Evolutionary conservation across 2,797 vertebrate genomes (phyloP), one percentile per base, ranked within the genome.

Genomic region (Pseudochirops corinnae): DNA sequence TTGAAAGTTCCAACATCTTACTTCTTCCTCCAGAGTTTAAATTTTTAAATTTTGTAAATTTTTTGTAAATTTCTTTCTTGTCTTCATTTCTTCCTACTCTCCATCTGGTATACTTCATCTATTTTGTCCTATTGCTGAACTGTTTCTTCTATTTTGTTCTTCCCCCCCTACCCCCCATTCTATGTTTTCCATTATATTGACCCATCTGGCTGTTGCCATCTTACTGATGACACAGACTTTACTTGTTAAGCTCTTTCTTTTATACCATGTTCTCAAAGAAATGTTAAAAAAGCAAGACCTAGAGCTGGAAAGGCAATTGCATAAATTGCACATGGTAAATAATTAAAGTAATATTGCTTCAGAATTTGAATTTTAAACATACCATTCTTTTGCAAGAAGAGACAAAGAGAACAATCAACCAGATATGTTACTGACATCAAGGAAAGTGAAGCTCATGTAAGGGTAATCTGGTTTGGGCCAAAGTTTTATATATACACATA

Each of bases 51-150:
- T 52, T 52, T 52, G 52, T 52, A 6, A 52, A 52, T 67, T 33
- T 28, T n/a, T 50, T 13, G 12, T 3, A 55, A 16, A 52, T 53
- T 53, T 90, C 10, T 33, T 90, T 53, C 67, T 18, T 55, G 90
- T 12, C 31, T 90, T 90, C 28, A 90, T 90, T 55, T 55, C 28
- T 91, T 91, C 90, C 90, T 91, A 91, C 90, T 91, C 90, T 91
- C 90, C 90, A 91, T 91, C 90, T 91, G 90, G 52, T 91, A 2
- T 5, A 29, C 29, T 91, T 91, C 50, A 53, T 55, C 53, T 91
- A 31, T 33, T 12, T 55, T 31, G 52, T 53, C 52, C 13, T 55
- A 9, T 21, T 91, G 52, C 50, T 55, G 28, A 91, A 33, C 50
- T 91, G 29, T 55, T 55, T 16, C 90, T 21, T 29, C 7, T 91